These are phyloP conservation scores for Notodonta ziczac DNA, from an alignment of 2,888 invertebrate genomes.

Conservation along the genomic window DNA sequence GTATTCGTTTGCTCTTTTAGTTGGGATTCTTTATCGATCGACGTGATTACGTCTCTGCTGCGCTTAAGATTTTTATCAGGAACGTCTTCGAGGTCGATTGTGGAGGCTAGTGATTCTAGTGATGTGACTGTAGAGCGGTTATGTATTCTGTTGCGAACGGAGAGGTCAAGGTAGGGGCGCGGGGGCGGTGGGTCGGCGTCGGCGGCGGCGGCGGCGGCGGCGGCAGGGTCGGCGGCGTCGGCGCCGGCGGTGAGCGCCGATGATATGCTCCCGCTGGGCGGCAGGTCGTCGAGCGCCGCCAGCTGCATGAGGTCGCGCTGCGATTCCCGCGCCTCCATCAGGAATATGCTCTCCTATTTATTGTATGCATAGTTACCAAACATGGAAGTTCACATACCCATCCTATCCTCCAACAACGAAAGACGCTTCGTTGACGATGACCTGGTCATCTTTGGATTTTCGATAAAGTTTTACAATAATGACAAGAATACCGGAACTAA, in stretches of 20 bases:
- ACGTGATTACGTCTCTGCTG: conserved; percentile 53
- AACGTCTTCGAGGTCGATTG: conserved; percentile 58
- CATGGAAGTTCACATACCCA: no score
- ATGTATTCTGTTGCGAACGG: conserved; percentile 49
- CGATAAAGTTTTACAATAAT: no score
- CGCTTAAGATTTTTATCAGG: conserved; percentile 57
- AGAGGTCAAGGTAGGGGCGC: conserved; percentile 60
- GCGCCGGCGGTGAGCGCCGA: conserved; percentile 26
- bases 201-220: conserved; percentile 19
- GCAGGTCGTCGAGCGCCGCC: conserved; percentile 55
- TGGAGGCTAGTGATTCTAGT: conserved; percentile 79
- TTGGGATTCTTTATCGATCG: conserved; percentile 64
- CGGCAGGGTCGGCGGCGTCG: conserved; percentile 20
- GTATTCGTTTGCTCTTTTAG: conserved; percentile 63
- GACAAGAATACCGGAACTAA: no score
- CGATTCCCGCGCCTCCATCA: conserved; percentile 91
- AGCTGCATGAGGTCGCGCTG: conserved; percentile 85
- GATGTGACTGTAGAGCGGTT: conserved; percentile 83
- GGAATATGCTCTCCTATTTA: conserved; percentile 91
- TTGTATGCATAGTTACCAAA: conserved; percentile 16
- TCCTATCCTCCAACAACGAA: no score
- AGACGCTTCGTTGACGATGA: no score
- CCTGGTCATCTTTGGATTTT: no score
- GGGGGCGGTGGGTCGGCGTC: conserved; percentile 25
- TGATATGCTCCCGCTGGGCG: conserved; percentile 36